Base-by-base conservation (phyloP, 1,140 invertebrate genomes). In the Pseudomyrmex gracilis region DNA sequence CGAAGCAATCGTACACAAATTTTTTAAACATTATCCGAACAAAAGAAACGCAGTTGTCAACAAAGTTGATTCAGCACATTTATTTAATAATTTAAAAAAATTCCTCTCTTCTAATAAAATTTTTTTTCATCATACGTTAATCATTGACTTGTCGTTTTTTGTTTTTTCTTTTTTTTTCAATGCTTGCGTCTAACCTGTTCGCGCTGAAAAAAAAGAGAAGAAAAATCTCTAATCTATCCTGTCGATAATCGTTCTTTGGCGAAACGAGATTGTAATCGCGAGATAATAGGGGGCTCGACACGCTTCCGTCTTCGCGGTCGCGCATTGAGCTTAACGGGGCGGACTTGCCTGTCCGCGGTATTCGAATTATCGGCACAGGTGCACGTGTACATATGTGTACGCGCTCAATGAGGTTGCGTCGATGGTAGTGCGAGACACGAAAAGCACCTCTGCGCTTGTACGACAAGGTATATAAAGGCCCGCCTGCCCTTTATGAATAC, bases 401-500 rank as follows among this genome's bases (percentile, higher is more conserved):
- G n/a, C 63, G 20, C n/a, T 47, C 47, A 83, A 64, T 47, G 71
- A 51, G 17, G 34, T 34, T 63, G 22, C 12, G 20, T 8, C 51
- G 58, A 74, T 77, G n/a, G 24, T 43, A 34, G 66, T 73, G 66
- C 68, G 60, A 34, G 83, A 73, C 80, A 73, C 80, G 67, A 88
- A 57, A 77, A 51, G 34, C 70, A 34, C 5, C 0, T 66, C 64
- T 63, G 13, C 51, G 61, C 71, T 66, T 58, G 63, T 63, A 55
- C 68, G 60, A 83, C 49, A n/a, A 45, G n/a, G 17, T 83, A 70
- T 66, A 17, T 57, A 67, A 34, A 53, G 49, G 20, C 34, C 34
- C 20, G 51, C 80, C 85, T 92, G 92, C 93, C 92, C 92, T 94
- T 94, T 94, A 93, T 92, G 93, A 93, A 93, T 93, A 92, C 90